Base-by-base conservation (phyloP, 2,797 vertebrate genomes). In the Zenarchopterus dispar region DNA sequence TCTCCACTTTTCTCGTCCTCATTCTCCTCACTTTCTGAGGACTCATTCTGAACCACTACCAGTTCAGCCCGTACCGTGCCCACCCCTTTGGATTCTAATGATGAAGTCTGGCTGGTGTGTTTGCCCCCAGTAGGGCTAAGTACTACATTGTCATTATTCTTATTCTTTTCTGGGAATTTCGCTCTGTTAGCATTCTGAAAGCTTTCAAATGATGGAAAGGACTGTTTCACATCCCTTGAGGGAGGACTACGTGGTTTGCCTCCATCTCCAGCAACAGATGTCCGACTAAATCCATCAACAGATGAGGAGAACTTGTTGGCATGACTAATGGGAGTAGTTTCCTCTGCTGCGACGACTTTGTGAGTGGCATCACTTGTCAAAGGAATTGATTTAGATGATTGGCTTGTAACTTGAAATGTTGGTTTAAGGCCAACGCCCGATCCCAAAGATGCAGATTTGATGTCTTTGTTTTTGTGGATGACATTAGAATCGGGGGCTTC, bases 21-120 rank as follows among this genome's bases (percentile, higher is more conserved):
- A 3, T 87, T 89, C 39, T 92, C 93, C 3, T 94, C 94, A 44
- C 92, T 92, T 70, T 94, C 95, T 0, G 94, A 96, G 21, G 94
- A 95, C 78, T 96, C 95, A 48, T 93, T 94, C 82, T 95, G 92
- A 68, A 94, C 93, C 33, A 92, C 91, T 23, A 95, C 90, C 47
- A 95, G 83, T 66, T 96, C 95, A 4, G 93, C 88, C 4, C 90
- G 87, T 52, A 94, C 93, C 68, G 91, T 79, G 22, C 91, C 89
- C 21, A 69, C 70, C 3, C 88, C 84, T 9, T 76, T 85, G 77
- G 90, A 64, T 41, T 56, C 75, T 62, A 86, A 65, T 1, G 78
- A 64, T 16, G 86, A 67, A 49, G 62, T 70, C 67, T 84, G 85
- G 60, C 62, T 67, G 8, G 77, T 17, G n/a, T 70, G 64, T 42